Evolutionary conservation across 2,888 invertebrate species (phyloP).

Genomic region (Eulithis testata): DNA sequence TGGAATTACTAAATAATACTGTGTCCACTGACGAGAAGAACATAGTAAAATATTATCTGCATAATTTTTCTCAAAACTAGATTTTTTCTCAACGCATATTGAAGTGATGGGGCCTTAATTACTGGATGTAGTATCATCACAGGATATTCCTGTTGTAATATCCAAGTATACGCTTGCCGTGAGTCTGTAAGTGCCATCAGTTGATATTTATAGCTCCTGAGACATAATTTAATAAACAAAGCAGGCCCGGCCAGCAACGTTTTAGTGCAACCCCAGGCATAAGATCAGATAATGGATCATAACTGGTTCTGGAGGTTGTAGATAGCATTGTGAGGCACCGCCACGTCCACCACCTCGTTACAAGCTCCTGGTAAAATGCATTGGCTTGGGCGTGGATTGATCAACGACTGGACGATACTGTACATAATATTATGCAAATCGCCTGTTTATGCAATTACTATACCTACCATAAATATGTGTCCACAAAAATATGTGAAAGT

Average conservation of each 20-base stretch:
- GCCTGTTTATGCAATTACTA: neutral
- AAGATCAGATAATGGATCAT: constrained; percentile 81
- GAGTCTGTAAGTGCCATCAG: constrained; percentile 36
- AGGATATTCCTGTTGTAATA: neutral
- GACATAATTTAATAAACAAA: constrained; percentile 85
- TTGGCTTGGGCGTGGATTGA: constrained; percentile 23
- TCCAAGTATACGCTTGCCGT: constrained; percentile 2
- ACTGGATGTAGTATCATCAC: neutral
- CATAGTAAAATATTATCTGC: too few species aligned
- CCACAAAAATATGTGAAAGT: constrained; percentile 29
- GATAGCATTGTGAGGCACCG: constrained; percentile 82
- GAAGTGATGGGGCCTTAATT: too few species aligned
- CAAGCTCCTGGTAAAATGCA: constrained; percentile 74
- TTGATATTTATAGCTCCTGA: constrained; percentile 77
- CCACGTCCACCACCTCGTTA: constrained; percentile 80
- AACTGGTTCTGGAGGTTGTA: constrained; percentile 77
- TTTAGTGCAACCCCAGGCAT: constrained; percentile 81
- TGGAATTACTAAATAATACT: too few species aligned
- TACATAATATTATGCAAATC: constrained; percentile 12
- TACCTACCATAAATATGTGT: too few species aligned
- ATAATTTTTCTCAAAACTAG: too few species aligned
- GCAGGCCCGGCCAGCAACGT: constrained; percentile 61
- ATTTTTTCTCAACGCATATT: too few species aligned
- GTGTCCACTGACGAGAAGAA: too few species aligned
- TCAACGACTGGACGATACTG: constrained; percentile 8